Percentiles rank a stretch among this genome's conserved stretches.
phyloP scores from a whole-genome alignment of 2,113 vertebrate species.

The Athene noctua region DNA sequence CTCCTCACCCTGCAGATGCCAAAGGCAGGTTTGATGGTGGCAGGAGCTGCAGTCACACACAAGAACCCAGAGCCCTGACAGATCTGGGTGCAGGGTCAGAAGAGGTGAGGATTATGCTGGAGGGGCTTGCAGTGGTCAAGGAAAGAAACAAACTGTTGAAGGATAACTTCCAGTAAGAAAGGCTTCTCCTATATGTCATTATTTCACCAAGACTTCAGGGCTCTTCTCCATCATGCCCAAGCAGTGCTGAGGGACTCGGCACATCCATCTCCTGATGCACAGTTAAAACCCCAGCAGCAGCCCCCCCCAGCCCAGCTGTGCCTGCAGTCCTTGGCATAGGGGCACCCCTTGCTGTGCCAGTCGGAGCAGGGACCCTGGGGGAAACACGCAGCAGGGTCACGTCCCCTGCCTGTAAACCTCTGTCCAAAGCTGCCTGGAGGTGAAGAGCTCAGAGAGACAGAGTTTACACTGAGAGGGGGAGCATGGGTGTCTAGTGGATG shows the following conservation, averaged over 20 bases:
- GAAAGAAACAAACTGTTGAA: not conserved
- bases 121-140: not conserved
- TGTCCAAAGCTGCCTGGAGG: not conserved
- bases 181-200: not conserved
- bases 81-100: not conserved
- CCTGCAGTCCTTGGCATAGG: not conserved
- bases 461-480: not conserved
- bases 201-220: not conserved
- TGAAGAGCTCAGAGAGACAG: not conserved
- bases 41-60: not conserved
- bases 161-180: not conserved
- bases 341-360: not conserved
- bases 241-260: not conserved
- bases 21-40: not conserved
- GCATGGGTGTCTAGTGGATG: not conserved
- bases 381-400: rapidly evolving
- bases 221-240: rapidly evolving
- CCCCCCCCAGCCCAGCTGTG: not conserved
- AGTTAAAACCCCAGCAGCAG: not conserved
- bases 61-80: not conserved
- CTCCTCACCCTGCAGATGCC: not conserved
- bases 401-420: not conserved
- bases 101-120: rapidly evolving
- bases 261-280: not conserved
- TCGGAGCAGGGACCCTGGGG: rapidly evolving